phyloP scores from a whole-genome alignment of 2,797 vertebrate species.

The Serranus cabrilla region DNA sequence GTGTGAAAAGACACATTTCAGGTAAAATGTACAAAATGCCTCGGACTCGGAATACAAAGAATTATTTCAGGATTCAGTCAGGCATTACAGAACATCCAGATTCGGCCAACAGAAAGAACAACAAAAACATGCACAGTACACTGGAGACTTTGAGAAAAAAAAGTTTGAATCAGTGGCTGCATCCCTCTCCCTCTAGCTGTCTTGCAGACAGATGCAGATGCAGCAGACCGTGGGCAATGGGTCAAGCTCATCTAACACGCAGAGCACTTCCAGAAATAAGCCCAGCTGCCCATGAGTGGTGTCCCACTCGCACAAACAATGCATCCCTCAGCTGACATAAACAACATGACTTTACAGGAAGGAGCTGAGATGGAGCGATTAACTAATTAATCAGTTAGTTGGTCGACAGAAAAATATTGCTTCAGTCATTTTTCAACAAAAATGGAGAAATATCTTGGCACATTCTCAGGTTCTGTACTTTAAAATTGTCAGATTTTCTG shows the following conservation, averaged over 20 bases:
- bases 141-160: conserved; percentile 18
- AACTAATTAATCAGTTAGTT: background rate
- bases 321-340: conserved; percentile 2
- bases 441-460: background rate
- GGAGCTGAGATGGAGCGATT: background rate
- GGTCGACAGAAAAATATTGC: background rate
- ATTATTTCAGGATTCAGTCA: background rate
- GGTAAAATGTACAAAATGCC: conserved; percentile 17
- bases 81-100: conserved; percentile 12
- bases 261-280: conserved; percentile 64
- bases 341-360: conserved; percentile 12
- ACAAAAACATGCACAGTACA: conserved; percentile 20
- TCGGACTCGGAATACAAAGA: background rate
- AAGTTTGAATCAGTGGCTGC: conserved; percentile 37
- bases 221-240: conserved; percentile 67
- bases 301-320: conserved; percentile 33
- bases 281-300: conserved; percentile 41
- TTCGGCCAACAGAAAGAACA: conserved; percentile 13
- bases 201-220: conserved; percentile 64
- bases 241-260: conserved; percentile 67
- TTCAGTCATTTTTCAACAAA: background rate
- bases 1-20: conserved; percentile 17
- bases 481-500: background rate
- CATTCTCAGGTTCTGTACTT: background rate
- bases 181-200: conserved; percentile 33